These are phyloP conservation scores for Piaya cayana DNA, from an alignment of 2,113 vertebrate species.

Conservation along the genomic window DNA sequence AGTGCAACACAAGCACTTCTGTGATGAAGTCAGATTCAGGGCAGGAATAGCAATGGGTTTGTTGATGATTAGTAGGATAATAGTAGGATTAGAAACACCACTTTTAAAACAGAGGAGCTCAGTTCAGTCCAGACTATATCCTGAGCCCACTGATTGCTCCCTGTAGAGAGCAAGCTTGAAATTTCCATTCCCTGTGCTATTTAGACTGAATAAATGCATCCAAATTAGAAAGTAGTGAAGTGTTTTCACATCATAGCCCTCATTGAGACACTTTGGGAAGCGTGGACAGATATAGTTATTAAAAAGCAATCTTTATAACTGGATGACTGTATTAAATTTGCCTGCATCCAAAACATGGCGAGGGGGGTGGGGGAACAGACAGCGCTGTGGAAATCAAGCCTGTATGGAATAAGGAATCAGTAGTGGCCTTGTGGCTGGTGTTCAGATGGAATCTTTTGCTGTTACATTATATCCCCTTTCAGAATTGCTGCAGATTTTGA, in stretches of 20 bases:
- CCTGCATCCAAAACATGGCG: background rate
- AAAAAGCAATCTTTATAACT: background rate
- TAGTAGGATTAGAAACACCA: background rate
- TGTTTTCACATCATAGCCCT: background rate
- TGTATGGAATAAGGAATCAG: background rate
- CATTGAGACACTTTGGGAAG: background rate
- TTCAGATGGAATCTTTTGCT: background rate
- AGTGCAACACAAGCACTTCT: background rate
- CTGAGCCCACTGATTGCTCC: background rate
- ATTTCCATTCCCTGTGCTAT: background rate
- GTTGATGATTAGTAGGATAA: background rate
- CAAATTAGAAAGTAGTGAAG: background rate
- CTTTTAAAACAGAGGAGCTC: slow-evolving; percentile 10
- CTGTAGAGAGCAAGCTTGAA: background rate
- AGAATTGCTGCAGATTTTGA: background rate
- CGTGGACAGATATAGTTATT: background rate
- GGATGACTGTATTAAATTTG: background rate
- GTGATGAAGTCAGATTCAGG: background rate
- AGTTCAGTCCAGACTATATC: background rate
- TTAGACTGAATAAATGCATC: background rate
- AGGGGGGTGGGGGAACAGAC: background rate
- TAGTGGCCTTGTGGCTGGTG: background rate
- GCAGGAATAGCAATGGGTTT: background rate
- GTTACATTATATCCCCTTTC: background rate
- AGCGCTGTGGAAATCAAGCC: background rate